Conservation (phyloP, 2,113 vertebrate genomes). For the Caranx melampygus region DNA sequence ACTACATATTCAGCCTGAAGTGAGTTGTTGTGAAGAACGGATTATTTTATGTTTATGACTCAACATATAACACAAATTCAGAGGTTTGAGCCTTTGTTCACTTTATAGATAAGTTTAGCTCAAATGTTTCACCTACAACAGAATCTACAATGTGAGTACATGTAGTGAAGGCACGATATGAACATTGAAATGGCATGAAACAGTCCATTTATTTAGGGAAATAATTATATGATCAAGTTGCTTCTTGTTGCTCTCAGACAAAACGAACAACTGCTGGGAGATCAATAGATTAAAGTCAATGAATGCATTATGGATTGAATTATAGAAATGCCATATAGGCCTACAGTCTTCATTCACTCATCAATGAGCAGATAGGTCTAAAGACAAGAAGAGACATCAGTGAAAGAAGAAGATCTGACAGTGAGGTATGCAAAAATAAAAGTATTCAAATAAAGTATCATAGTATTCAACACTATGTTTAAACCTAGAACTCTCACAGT, state of each 20-base stretch:
- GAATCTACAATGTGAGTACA: background rate
- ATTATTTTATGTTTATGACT: background rate
- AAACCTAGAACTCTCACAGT: background rate
- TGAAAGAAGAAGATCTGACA: background rate
- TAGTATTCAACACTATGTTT: background rate
- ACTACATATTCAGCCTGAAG: too few relatives aligned
- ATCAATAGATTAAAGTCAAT: background rate
- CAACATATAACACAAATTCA: background rate
- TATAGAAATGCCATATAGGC: background rate
- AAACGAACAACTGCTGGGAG: background rate
- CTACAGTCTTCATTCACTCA: too few relatives aligned
- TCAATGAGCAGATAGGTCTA: background rate
- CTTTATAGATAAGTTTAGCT: too few relatives aligned
- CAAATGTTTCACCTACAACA: too few relatives aligned
- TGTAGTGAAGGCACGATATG: background rate
- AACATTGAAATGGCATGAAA: too few relatives aligned
- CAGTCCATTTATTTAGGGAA: background rate
- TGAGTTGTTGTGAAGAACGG: background rate
- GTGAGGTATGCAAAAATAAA: background rate
- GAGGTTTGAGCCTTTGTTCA: background rate
- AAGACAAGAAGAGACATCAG: background rate
- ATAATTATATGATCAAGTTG: too few relatives aligned
- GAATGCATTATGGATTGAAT: background rate
- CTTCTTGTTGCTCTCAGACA: background rate
- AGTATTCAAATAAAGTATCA: background rate